phyloP scores from a whole-genome alignment of 2,888 invertebrate species.

The Mystacides longicornis region DNA sequence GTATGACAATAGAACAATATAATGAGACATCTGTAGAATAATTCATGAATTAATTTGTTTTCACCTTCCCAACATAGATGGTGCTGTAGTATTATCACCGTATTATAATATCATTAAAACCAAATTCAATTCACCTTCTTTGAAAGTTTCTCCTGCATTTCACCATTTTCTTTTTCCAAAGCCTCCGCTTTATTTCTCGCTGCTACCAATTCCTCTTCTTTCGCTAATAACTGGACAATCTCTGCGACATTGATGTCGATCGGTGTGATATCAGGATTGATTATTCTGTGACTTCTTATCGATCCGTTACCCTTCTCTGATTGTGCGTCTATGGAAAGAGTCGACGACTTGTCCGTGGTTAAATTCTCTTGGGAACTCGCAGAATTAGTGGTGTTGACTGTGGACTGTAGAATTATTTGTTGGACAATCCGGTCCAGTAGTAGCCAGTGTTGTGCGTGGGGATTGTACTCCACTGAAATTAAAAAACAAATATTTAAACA shows the following conservation, averaged over 20 bases:
- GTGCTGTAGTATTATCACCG: too few relatives aligned
- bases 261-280: conserved; percentile 78
- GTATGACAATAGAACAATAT: too few relatives aligned
- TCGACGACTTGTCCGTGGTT: conserved; percentile 25
- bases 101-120: too few relatives aligned
- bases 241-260: conserved; percentile 86
- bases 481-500: neutral
- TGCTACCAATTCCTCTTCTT: conserved; percentile 86
- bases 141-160: conserved; percentile 76
- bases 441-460: conserved; percentile 88
- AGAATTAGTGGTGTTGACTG: conserved; percentile 31
- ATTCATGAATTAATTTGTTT: too few relatives aligned
- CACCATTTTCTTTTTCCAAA: conserved; percentile 80
- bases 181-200: conserved; percentile 82
- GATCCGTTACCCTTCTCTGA: conserved; percentile 32
- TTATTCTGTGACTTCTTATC: conserved; percentile 32
- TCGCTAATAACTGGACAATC: conserved; percentile 82
- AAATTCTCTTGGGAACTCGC: conserved; percentile 37
- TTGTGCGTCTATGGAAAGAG: conserved; percentile 28
- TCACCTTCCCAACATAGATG: too few relatives aligned
- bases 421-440: conserved; percentile 91
- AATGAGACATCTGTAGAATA: too few relatives aligned
- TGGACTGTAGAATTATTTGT: conserved; percentile 80
- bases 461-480: conserved; percentile 70
- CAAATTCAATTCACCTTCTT: too few relatives aligned